Base-by-base conservation (phyloP, 2,888 invertebrate species). In the Microctonus brassicae region DNA sequence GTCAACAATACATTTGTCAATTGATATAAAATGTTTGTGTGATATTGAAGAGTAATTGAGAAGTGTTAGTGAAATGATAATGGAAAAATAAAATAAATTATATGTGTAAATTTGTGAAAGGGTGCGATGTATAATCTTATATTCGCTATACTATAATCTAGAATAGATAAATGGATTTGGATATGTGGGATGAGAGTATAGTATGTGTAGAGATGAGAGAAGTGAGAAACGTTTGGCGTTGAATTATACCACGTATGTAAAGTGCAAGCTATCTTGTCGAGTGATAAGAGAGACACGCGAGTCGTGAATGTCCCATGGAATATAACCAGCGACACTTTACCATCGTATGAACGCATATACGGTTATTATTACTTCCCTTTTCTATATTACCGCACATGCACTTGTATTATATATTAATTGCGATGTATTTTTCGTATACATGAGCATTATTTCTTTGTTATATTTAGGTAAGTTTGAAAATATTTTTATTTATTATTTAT, bases 241-340 rank as follows among this genome's bases (percentile, higher is more conserved):
- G 86, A 86, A 85, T 86, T 84, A 85, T 85, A 84, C 82, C 81
- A 82, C 80, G 83, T 83, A 85, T 85, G 86, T 83, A 86, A 86
- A 86, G 83, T 80, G 83, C 83, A 78, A 83, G 83, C 82, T 85
- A 85, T 86, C 86, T 83, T 79, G 79, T 76, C 80, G 75, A 81
- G 82, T 83, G 86, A 86, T 86, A 86, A 86, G 85, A 79, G 81
- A 83, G 84, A 86, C 85, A 86, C 85, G 85, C 83, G 84, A 85
- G 83, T 81, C 79, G 81, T 72, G 81, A 82, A 82, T 84, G 83
- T 85, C 85, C 82, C 82, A 79, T 77, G 76, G 80, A 80, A 80
- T 82, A 83, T 82, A 82, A 81, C 80, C 83, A 81, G 79, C 83
- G 84, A 85, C 84, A 83, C 83, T 83, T 83, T 78, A 78, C 80